Percentiles rank a stretch among this genome's conserved stretches.
phyloP scores from a whole-genome alignment of 2,797 vertebrate species.

The Spatula versicolor region DNA sequence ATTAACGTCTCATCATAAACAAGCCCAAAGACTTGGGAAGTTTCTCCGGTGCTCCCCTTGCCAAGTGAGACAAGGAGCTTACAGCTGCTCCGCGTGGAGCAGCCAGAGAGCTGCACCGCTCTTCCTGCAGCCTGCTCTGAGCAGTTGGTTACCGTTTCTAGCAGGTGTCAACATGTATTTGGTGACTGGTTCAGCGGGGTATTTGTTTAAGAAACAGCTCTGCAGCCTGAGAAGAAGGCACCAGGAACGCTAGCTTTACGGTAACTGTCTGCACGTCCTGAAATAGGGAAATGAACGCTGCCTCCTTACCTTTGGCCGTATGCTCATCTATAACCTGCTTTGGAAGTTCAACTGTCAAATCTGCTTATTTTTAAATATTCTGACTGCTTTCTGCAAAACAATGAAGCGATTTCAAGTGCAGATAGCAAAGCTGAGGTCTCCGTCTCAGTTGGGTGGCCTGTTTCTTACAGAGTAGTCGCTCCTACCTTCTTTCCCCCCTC shows the following conservation, averaged over 20 bases:
- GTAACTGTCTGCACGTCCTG: neutral
- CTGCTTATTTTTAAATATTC: neutral
- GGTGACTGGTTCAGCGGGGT: conserved; percentile 50
- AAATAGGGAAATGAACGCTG: neutral
- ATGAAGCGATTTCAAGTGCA: neutral
- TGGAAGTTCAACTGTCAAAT: neutral
- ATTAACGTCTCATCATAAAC: conserved; percentile 49
- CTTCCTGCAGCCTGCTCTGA: neutral
- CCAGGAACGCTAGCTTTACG: conserved; percentile 1
- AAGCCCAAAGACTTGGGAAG: neutral
- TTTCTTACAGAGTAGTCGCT: neutral
- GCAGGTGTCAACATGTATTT: conserved; percentile 66
- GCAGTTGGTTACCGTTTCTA: conserved; percentile 48
- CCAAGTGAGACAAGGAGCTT: conserved; percentile 24
- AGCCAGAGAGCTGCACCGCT: neutral
- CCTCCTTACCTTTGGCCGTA: neutral
- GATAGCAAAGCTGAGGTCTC: neutral
- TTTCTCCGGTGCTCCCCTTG: neutral
- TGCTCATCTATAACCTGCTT: conserved; percentile 3
- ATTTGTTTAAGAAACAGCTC: conserved; percentile 39
- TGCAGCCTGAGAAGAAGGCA: conserved; percentile 35
- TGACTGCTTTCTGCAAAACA: neutral
- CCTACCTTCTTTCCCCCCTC: neutral
- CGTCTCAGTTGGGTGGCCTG: neutral
- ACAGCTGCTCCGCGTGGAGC: neutral